Evolutionary conservation across 2,888 invertebrate genomes (phyloP).

Genomic region (Sinopyrophorus schimmeli): DNA sequence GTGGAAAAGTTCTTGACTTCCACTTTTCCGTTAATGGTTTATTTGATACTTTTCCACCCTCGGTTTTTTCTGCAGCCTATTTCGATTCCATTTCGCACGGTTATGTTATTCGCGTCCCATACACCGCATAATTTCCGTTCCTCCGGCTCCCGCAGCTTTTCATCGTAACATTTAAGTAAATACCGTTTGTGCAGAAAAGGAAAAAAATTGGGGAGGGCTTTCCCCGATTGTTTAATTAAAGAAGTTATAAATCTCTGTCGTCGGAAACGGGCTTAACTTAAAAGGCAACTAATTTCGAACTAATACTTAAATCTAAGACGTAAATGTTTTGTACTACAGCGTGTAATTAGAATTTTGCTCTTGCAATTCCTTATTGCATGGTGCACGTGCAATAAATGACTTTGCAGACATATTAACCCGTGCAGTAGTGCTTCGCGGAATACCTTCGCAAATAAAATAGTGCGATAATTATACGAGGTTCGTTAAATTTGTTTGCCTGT

Average conservation of each 20-base stretch:
- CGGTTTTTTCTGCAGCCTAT: constrained; percentile 4
- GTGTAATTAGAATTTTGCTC: constrained; percentile 18
- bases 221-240: constrained; percentile 6
- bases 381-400: constrained; percentile 16
- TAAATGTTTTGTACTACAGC: constrained; percentile 19
- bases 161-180: constrained; percentile 5
- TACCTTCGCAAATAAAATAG: too few species aligned
- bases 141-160: neutral
- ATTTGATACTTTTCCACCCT: constrained; percentile 18
- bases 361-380: constrained; percentile 10
- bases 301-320: constrained; percentile 9
- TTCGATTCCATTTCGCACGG: constrained; percentile 17
- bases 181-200: too few species aligned
- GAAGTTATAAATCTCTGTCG: constrained; percentile 3
- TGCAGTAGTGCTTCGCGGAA: too few species aligned
- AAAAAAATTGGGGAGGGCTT: constrained; percentile 1
- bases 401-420: constrained; percentile 16
- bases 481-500: too few species aligned
- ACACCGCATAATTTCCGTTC: constrained; percentile 12
- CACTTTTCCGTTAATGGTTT: constrained; percentile 27
- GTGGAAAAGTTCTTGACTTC: too few species aligned
- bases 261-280: neutral
- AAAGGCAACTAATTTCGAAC: constrained; percentile 5
- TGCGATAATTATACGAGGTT: too few species aligned
- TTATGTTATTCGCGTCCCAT: constrained; percentile 18